Percentiles rank a stretch among this genome's conserved stretches.
Conservation (phyloP, 92 coral and sea anemone species). For the Parazoanthus darwini region DNA sequence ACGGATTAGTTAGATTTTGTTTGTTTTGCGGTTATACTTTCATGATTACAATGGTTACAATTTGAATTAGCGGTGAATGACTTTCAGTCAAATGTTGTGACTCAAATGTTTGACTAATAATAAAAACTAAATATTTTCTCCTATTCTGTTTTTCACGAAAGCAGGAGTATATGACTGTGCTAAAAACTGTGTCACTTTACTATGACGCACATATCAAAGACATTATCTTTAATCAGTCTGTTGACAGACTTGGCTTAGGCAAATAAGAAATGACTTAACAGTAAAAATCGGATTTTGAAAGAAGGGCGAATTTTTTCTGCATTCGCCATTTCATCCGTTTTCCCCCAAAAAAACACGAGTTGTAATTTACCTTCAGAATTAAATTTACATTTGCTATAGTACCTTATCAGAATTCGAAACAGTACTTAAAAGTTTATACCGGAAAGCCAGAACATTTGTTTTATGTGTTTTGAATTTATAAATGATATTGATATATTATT, state of each 20-base stretch:
- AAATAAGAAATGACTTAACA: background rate
- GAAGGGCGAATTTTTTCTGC: background rate
- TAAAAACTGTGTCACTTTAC: too few species aligned
- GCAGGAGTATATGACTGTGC: background rate
- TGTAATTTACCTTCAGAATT: too few species aligned
- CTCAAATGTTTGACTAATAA: background rate
- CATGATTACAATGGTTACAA: background rate
- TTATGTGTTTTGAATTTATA: too few species aligned
- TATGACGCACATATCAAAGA: too few species aligned
- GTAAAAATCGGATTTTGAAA: background rate
- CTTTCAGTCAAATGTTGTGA: too few species aligned
- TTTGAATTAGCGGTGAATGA: background rate
- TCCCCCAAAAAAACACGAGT: background rate
- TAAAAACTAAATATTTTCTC: background rate
- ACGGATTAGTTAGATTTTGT: background rate
- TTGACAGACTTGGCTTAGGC: background rate
- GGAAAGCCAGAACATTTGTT: too few species aligned
- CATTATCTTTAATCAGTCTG: background rate
- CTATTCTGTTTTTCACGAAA: background rate
- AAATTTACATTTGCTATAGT: too few species aligned
- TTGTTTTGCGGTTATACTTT: background rate
- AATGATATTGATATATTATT: too few species aligned
- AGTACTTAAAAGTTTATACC: too few species aligned
- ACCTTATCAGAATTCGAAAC: too few species aligned
- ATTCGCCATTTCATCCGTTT: too few species aligned